Percentiles rank a stretch among this genome's conserved stretches.
These are phyloP conservation scores for Epinephelus malabaricus DNA, from an alignment of 2,797 vertebrate genomes.

Conservation along the genomic window DNA sequence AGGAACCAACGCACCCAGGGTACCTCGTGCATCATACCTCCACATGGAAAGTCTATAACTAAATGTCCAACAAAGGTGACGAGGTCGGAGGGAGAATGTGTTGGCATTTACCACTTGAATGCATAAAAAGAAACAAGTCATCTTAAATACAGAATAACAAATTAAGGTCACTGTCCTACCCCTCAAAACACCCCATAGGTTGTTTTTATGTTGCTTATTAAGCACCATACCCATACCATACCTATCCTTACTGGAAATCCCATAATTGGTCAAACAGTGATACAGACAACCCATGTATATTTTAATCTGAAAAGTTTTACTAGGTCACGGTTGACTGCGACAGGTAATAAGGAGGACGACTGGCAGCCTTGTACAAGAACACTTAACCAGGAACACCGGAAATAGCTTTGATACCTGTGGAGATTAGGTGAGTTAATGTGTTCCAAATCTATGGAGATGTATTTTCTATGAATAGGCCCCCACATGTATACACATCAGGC, in stretches of 20 bases:
- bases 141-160: too few relatives aligned
- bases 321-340: conserved; percentile 59
- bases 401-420: conserved; percentile 65
- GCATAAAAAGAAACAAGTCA: too few relatives aligned
- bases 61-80: too few relatives aligned
- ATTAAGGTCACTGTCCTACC: too few relatives aligned
- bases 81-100: too few relatives aligned
- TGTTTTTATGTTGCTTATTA: too few relatives aligned
- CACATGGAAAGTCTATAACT: too few relatives aligned
- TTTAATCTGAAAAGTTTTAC: conserved; percentile 16
- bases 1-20: too few relatives aligned
- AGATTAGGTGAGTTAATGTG: conserved; percentile 70
- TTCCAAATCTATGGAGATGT: conserved; percentile 68
- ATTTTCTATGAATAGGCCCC: conserved; percentile 68
- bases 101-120: too few relatives aligned
- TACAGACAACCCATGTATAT: not conserved
- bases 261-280: not conserved
- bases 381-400: conserved; percentile 27
- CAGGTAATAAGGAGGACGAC: conserved; percentile 50
- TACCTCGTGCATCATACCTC: too few relatives aligned
- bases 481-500: conserved; percentile 51
- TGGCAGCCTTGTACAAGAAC: not conserved
- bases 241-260: not conserved
- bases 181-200: too few relatives aligned
- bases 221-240: too few relatives aligned